Conservation (phyloP, 2,888 invertebrate species). For the Allacma fusca region DNA sequence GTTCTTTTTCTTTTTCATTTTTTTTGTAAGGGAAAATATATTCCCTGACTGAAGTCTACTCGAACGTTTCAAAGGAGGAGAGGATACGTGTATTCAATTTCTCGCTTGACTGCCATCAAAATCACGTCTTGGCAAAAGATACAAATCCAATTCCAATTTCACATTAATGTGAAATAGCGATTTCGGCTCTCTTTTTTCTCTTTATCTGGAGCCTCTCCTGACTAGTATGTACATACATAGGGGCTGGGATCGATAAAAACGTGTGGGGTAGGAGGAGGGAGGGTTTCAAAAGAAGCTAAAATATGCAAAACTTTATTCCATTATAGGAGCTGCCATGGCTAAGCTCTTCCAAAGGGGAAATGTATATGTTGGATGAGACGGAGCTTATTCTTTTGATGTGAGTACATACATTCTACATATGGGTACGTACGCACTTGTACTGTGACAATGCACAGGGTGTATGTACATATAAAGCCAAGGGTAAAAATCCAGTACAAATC, state of each 20-base stretch:
- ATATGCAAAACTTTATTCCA: conserved; percentile 14
- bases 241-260: neutral
- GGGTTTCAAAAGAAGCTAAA: neutral
- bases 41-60: too few species aligned
- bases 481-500: too few species aligned
- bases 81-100: conserved; percentile 43
- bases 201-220: conserved; percentile 15
- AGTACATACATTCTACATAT: too few species aligned
- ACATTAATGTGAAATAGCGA: conserved; percentile 42
- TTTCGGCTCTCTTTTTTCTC: conserved; percentile 18
- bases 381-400: too few species aligned
- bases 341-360: too few species aligned
- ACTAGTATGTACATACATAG: neutral
- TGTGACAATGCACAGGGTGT: too few species aligned
- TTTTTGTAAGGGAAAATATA: too few species aligned
- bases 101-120: conserved; percentile 41
- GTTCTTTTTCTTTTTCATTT: too few species aligned
- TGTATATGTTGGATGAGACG: too few species aligned
- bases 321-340: neutral
- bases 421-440: too few species aligned
- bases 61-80: too few species aligned
- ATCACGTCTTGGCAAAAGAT: conserved; percentile 37
- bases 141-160: conserved; percentile 43
- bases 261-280: conserved; percentile 24
- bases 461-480: too few species aligned